Evolutionary conservation across 2,888 invertebrate genomes (phyloP).

Genomic region (Colostygia pectinataria): DNA sequence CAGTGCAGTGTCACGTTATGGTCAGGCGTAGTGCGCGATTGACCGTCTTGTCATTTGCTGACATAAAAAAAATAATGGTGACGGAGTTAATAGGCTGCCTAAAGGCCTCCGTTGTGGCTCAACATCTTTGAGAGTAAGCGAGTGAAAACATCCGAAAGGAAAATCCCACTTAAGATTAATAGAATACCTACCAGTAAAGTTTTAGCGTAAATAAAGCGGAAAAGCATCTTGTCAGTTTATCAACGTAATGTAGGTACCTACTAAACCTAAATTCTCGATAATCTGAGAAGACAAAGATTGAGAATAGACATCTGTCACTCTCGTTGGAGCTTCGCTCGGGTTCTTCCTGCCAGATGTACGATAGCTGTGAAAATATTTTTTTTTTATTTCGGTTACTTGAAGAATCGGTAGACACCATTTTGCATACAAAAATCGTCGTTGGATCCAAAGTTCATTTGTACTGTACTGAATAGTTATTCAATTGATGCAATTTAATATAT

Average conservation of each 20-base stretch:
- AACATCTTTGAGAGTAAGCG: no score
- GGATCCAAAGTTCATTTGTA: no score
- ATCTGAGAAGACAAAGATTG: constrained; percentile 66
- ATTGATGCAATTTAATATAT: no score
- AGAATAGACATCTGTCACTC: constrained; percentile 61
- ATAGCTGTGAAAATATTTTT: constrained; percentile 44
- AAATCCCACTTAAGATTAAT: background rate
- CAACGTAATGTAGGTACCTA: constrained; percentile 26
- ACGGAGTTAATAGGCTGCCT: no score
- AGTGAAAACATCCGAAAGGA: background rate
- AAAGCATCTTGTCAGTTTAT: constrained; percentile 21
- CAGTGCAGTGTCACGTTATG: no score
- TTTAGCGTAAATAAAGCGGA: constrained; percentile 15
- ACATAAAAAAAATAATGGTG: no score
- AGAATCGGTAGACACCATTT: constrained; percentile 17
- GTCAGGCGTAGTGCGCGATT: no score
- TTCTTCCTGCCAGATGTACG: constrained; percentile 40
- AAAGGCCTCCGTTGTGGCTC: no score
- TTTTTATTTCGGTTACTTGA: constrained; percentile 28
- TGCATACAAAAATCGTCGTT: no score
- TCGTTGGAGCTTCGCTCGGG: constrained; percentile 30
- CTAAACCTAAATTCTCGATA: constrained; percentile 58
- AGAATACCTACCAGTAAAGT: constrained; percentile 29
- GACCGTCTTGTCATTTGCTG: background rate
- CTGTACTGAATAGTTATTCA: no score